Evolutionary conservation across 2,113 vertebrate genomes (phyloP).

Genomic region (Trachemys scripta): DNA sequence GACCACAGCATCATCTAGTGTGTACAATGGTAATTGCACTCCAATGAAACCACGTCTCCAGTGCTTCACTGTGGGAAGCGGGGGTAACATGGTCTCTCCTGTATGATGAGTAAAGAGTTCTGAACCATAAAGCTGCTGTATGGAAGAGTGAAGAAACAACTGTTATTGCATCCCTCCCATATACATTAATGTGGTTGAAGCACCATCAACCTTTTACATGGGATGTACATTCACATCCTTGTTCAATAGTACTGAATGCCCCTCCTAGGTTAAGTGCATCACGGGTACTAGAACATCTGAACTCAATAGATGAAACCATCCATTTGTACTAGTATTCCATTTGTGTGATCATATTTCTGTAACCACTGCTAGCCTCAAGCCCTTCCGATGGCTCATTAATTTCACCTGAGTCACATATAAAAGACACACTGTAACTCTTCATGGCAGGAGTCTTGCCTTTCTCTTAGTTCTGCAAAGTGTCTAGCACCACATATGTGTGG

Average conservation of each 20-base stretch:
- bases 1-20: conserved; percentile 65
- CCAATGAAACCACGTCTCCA: not conserved
- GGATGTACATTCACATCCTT: accelerated
- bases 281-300: not conserved
- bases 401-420: not conserved
- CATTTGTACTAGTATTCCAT: not conserved
- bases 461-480: not conserved
- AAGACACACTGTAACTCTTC: not conserved
- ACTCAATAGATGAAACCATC: not conserved
- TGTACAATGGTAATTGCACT: not conserved
- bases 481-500: not conserved
- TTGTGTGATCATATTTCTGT: not conserved
- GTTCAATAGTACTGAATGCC: not conserved
- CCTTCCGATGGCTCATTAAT: not conserved
- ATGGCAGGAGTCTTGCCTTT: not conserved
- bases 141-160: not conserved
- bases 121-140: not conserved
- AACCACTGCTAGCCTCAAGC: not conserved
- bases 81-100: not conserved
- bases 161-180: not conserved
- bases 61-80: not conserved
- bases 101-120: not conserved
- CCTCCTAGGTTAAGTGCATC: accelerated
- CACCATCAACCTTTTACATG: accelerated
- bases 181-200: accelerated